phyloP scores from a whole-genome alignment of 1,140 invertebrate species.

The Vanessa atalanta region DNA sequence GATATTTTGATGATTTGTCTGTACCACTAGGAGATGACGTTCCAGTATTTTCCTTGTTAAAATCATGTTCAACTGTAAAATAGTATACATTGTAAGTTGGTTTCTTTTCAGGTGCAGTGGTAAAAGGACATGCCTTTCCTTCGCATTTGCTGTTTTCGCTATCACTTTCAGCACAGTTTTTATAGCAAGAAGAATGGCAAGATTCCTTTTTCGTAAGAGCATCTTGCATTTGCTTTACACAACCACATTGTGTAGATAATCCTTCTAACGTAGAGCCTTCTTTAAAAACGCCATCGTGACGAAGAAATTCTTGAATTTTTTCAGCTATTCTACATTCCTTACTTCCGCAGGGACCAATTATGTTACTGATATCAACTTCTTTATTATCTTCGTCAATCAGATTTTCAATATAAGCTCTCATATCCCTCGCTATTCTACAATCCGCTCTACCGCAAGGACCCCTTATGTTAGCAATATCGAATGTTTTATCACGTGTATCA shows the following conservation, averaged over 20 bases:
- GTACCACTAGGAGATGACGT: slow-evolving; percentile 38
- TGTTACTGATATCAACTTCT: slow-evolving; percentile 62
- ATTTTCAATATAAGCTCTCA: slow-evolving; percentile 71
- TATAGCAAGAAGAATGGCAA: slow-evolving; percentile 52
- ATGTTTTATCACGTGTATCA: slow-evolving; percentile 46
- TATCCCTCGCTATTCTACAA: slow-evolving; percentile 68
- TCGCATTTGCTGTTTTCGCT: slow-evolving; percentile 52
- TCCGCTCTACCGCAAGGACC: slow-evolving; percentile 72
- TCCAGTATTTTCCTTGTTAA: slow-evolving; percentile 43
- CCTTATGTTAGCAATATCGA: slow-evolving; percentile 71
- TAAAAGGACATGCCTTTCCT: slow-evolving; percentile 57
- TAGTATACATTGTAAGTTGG: slow-evolving; percentile 68
- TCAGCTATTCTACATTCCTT: slow-evolving; percentile 65
- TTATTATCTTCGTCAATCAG: slow-evolving; percentile 68
- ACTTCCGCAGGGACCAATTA: slow-evolving; percentile 75
- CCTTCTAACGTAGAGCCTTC: slow-evolving; percentile 52
- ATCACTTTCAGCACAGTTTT: slow-evolving; percentile 54
- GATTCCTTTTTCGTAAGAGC: slow-evolving; percentile 53
- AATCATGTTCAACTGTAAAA: slow-evolving; percentile 66
- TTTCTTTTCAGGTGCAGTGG: slow-evolving; percentile 30
- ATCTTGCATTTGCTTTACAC: slow-evolving; percentile 64
- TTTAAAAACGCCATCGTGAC: slow-evolving; percentile 62
- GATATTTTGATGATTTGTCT: slow-evolving; percentile 50
- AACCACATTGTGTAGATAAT: slow-evolving; percentile 68
- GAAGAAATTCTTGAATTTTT: slow-evolving; percentile 66